phyloP scores from a whole-genome alignment of 2,113 vertebrate species.

The Fukomys damarensis region DNA sequence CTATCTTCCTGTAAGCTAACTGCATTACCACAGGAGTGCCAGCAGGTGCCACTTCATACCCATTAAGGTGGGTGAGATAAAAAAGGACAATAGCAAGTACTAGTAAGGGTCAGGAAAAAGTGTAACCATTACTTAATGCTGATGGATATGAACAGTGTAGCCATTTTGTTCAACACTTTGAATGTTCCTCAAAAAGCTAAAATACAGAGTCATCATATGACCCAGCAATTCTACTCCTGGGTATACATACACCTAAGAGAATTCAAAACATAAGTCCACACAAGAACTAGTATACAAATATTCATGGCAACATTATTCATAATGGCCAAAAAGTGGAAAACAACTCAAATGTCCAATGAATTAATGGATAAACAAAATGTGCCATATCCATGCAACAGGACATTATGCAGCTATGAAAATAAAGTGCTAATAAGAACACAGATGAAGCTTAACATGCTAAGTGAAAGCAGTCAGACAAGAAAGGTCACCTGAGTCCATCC shows the following conservation, averaged over 20 bases:
- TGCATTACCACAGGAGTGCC: background rate
- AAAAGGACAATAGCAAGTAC: background rate
- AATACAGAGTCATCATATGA: background rate
- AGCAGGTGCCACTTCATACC: background rate
- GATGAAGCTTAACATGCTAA: background rate
- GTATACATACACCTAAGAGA: background rate
- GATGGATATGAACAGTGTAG: background rate
- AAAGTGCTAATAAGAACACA: background rate
- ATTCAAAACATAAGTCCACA: background rate
- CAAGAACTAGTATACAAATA: background rate
- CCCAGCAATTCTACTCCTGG: background rate
- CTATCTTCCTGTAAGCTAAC: background rate
- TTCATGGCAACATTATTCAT: background rate
- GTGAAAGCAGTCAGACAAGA: background rate
- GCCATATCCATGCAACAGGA: background rate
- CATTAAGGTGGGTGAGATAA: background rate
- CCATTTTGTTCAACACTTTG: background rate
- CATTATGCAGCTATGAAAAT: background rate
- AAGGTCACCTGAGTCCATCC: background rate
- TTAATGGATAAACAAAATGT: background rate
- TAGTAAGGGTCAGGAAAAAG: constrained; percentile 1
- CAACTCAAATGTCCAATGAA: background rate
- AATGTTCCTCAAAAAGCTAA: background rate
- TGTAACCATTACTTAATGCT: background rate
- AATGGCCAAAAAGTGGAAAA: background rate